A percentile compares a stretch with the other conserved stretches of the same genome.
These are phyloP conservation scores for Pangasius mekongensis DNA, from an alignment of 2,797 vertebrate species.

Conservation along the genomic window DNA sequence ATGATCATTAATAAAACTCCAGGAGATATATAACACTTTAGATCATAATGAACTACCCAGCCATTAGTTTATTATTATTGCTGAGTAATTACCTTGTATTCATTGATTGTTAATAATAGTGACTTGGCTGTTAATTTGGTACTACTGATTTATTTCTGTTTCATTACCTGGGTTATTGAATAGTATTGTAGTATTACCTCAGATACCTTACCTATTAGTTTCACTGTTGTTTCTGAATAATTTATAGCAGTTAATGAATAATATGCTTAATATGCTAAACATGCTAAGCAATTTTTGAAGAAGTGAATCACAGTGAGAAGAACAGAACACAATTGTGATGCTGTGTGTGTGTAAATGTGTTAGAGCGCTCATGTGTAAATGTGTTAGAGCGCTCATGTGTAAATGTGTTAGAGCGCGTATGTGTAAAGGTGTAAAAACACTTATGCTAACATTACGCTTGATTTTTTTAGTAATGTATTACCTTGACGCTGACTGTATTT, in stretches of 20 bases:
- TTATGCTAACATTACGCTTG: background rate
- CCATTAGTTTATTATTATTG: background rate
- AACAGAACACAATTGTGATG: background rate
- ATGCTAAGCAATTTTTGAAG: background rate
- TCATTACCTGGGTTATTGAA: background rate
- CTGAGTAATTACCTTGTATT: background rate
- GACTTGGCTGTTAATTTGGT: background rate
- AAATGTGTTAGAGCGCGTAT: background rate
- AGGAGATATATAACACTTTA: background rate
- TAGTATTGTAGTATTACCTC: background rate
- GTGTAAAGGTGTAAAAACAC: background rate
- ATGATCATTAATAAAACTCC: background rate
- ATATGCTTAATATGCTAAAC: background rate
- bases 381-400: background rate
- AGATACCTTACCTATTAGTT: background rate
- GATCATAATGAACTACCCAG: background rate
- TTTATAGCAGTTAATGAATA: background rate
- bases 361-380: background rate
- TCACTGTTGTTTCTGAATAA: background rate
- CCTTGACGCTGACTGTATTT: constrained; percentile 5
- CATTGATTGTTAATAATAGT: background rate
- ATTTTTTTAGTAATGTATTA: background rate
- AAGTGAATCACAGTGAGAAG: background rate
- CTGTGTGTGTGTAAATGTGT: background rate
- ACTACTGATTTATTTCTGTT: background rate